These are phyloP conservation scores for Listronotus oregonensis DNA, from an alignment of 1,140 invertebrate genomes.

Conservation along the genomic window DNA sequence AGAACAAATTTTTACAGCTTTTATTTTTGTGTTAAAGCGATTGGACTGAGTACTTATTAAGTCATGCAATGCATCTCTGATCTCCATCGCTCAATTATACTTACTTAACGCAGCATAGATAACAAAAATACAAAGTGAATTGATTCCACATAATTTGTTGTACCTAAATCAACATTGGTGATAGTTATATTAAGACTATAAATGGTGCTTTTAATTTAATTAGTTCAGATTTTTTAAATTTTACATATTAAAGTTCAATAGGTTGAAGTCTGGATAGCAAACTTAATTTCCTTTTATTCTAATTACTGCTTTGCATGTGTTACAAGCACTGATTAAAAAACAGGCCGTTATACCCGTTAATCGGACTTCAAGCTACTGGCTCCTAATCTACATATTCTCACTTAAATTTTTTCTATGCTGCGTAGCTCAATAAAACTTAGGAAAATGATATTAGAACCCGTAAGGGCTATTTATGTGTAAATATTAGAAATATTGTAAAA, in stretches of 20 bases:
- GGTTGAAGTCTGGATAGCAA: too few species aligned
- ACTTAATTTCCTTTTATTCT: too few species aligned
- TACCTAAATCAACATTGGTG: neutral
- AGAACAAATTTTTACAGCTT: conserved; percentile 16
- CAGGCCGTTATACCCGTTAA: too few species aligned
- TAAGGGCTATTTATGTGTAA: conserved; percentile 53
- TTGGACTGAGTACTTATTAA: conserved; percentile 47
- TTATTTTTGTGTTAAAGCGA: conserved; percentile 22
- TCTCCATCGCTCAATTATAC: conserved; percentile 52
- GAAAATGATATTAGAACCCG: conserved; percentile 33
- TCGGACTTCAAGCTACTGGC: too few species aligned
- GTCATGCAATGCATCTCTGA: conserved; percentile 33
- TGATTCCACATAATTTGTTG: neutral
- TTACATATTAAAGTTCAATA: neutral
- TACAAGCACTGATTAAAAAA: too few species aligned
- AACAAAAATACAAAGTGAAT: conserved; percentile 13
- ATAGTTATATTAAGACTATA: conserved; percentile 4
- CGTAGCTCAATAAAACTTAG: conserved; percentile 31
- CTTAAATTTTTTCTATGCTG: conserved; percentile 25
- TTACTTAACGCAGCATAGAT: conserved; percentile 27
- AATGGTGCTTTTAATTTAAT: conserved; percentile 15
- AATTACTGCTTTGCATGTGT: too few species aligned
- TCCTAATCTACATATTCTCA: neutral
- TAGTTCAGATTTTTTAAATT: neutral
- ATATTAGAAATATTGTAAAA: conserved; percentile 53